A percentile compares a stretch with the other conserved stretches of the same genome.
Evolutionary conservation across 2,888 invertebrate genomes (phyloP).

Genomic region (Hydrotaea cyrtoneurina): DNA sequence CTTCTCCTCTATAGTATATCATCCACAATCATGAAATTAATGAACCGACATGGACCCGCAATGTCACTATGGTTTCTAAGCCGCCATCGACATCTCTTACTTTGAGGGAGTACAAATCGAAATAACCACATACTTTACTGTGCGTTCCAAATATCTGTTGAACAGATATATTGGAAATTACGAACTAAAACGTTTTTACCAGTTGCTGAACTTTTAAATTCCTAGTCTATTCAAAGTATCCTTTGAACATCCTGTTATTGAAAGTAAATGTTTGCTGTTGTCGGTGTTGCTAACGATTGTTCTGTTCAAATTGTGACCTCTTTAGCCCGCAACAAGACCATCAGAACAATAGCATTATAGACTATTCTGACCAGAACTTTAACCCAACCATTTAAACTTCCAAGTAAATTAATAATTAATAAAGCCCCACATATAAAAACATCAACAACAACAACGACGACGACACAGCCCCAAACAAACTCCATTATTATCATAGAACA

Average conservation of each 20-base stretch:
- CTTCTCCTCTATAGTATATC: too few species aligned
- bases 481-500: neutral
- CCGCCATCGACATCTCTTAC: too few species aligned
- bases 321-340: neutral
- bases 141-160: too few species aligned
- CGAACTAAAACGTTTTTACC: neutral
- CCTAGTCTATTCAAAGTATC: neutral
- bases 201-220: neutral
- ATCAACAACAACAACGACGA: slow-evolving; percentile 27
- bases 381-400: slow-evolving; percentile 58
- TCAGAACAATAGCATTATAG: neutral
- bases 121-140: too few species aligned
- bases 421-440: slow-evolving; percentile 29
- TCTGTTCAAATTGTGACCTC: slow-evolving; percentile 4
- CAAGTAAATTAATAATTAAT: slow-evolving; percentile 65
- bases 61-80: too few species aligned
- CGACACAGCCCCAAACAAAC: neutral
- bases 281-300: neutral
- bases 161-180: too few species aligned
- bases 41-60: too few species aligned
- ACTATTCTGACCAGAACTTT: slow-evolving; percentile 46
- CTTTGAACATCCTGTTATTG: slow-evolving; percentile 4
- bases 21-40: too few species aligned
- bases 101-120: too few species aligned
- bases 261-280: neutral